Percentiles rank a stretch among this genome's conserved stretches.
These are phyloP conservation scores for Noctua comes DNA, from an alignment of 2,888 invertebrate species.

Conservation along the genomic window DNA sequence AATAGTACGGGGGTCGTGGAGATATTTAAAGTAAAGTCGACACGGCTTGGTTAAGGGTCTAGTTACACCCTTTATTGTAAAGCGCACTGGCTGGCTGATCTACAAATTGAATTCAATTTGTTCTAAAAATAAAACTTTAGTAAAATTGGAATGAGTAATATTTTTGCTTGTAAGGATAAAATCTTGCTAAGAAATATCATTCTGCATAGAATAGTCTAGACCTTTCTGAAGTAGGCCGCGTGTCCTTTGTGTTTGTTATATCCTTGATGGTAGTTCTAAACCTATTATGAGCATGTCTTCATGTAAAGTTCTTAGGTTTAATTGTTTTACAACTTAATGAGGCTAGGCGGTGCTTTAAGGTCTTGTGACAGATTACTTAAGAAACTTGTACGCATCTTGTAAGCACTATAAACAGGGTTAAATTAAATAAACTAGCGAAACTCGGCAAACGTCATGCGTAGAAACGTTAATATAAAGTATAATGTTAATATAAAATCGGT, in stretches of 20 bases:
- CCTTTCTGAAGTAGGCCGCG: neutral
- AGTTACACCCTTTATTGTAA: no score
- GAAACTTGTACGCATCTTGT: slow-evolving; percentile 18
- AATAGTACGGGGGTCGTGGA: no score
- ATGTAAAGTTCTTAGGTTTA: slow-evolving; percentile 1
- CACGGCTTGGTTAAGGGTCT: no score
- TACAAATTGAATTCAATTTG: neutral
- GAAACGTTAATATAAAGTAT: no score
- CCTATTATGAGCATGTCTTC: neutral
- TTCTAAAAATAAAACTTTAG: neutral
- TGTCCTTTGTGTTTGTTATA: slow-evolving; percentile 15
- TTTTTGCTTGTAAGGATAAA: neutral
- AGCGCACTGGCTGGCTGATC: neutral
- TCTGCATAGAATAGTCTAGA: neutral
- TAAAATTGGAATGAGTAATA: neutral
- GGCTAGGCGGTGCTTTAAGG: neutral
- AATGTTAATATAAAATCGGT: no score
- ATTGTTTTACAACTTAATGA: slow-evolving; percentile 40
- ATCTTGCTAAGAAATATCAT: neutral
- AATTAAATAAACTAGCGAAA: neutral
- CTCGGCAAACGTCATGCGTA: neutral
- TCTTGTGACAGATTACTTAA: slow-evolving; percentile 4
- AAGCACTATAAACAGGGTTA: neutral
- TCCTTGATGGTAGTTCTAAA: neutral
- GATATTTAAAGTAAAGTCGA: no score